These are phyloP conservation scores for Brachycybe producta DNA, from an alignment of 2,888 invertebrate species.

Conservation along the genomic window DNA sequence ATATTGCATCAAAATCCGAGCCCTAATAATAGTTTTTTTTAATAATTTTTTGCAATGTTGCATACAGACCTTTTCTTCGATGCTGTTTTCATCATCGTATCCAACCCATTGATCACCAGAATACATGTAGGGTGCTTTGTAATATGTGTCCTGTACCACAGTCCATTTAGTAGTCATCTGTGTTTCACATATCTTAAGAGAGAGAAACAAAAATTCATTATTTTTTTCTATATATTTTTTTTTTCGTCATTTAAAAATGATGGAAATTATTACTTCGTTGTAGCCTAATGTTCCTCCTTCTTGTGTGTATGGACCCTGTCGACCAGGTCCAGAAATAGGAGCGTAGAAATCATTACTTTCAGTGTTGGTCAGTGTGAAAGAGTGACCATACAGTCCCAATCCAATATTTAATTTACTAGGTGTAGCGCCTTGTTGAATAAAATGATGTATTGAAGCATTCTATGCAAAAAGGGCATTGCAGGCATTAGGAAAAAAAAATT, in stretches of 20 bases:
- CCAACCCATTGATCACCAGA: slow-evolving; percentile 45
- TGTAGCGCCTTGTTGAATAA: neutral
- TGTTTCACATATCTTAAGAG: slow-evolving; percentile 49
- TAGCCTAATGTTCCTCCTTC: slow-evolving; percentile 77
- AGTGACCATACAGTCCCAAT: slow-evolving; percentile 4
- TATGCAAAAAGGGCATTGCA: neutral
- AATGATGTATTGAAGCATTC: slow-evolving; percentile 9
- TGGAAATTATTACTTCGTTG: slow-evolving; percentile 57
- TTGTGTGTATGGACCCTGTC: slow-evolving; percentile 55
- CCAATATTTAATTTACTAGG: slow-evolving; percentile 8
- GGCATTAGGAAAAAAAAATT: neutral
- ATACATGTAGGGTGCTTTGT: slow-evolving; percentile 47
- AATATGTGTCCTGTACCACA: neutral
- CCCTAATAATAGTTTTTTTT: too few relatives aligned
- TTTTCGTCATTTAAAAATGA: neutral
- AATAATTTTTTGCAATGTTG: too few relatives aligned
- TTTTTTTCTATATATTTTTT: neutral
- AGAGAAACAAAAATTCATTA: too few relatives aligned
- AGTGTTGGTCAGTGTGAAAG: slow-evolving; percentile 7
- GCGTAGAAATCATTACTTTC: neutral
- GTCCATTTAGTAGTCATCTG: slow-evolving; percentile 34
- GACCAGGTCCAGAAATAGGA: neutral
- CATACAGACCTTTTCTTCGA: slow-evolving; percentile 62
- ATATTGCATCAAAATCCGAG: too few relatives aligned
- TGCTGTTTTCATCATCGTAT: slow-evolving; percentile 61